Conservation (phyloP, 1,140 invertebrate species). For the Alviniconcha marisindica region DNA sequence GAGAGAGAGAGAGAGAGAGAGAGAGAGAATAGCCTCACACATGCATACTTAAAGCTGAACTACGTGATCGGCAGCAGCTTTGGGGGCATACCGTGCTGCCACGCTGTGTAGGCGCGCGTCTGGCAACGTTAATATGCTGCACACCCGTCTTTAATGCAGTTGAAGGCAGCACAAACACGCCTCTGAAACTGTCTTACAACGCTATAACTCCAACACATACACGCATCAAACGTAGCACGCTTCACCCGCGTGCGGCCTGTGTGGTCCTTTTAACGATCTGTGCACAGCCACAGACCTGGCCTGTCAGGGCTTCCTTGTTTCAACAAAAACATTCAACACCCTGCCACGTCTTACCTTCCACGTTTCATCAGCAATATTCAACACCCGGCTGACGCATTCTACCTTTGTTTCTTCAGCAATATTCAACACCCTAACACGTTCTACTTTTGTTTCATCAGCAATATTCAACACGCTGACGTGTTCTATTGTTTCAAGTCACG, state of each 20-base stretch:
- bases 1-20: not conserved
- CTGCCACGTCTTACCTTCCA: too few relatives aligned
- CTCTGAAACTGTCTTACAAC: not conserved
- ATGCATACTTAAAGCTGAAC: not conserved
- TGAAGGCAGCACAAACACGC: conserved; percentile 11
- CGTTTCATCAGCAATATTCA: too few relatives aligned
- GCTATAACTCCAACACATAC: conserved; percentile 4
- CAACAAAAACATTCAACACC: too few relatives aligned
- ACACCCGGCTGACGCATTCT: too few relatives aligned
- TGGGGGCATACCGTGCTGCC: too few relatives aligned
- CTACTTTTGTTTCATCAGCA: too few relatives aligned
- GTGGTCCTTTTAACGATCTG: not conserved
- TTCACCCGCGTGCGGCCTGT: not conserved
- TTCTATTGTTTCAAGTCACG: too few relatives aligned
- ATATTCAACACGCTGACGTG: too few relatives aligned
- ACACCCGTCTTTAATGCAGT: not conserved
- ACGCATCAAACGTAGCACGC: not conserved
- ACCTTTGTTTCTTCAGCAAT: too few relatives aligned
- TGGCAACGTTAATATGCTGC: not conserved
- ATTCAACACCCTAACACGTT: too few relatives aligned
- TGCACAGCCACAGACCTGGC: not conserved
- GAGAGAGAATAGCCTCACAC: not conserved
- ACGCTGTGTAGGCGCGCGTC: not conserved
- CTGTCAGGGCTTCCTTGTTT: not conserved
- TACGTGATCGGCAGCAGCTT: too few relatives aligned